Percentiles rank a stretch among this genome's conserved stretches.
Evolutionary conservation across 1,140 invertebrate genomes (phyloP).

Genomic region (Aphelenchoides avenae): DNA sequence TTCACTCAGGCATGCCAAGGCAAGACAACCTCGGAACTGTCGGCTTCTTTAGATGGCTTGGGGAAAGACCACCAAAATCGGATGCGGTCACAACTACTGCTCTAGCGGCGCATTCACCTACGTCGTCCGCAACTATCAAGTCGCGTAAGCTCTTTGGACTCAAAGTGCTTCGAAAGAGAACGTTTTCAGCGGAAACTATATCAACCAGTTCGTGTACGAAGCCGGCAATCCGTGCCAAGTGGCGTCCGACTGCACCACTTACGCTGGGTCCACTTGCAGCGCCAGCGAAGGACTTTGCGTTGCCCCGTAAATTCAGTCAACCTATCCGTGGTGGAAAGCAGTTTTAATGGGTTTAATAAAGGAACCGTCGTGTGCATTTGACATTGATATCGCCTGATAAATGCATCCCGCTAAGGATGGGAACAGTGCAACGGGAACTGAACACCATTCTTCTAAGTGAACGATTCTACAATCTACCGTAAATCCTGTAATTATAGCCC

Average conservation of each 20-base stretch:
- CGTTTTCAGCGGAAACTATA: constrained; percentile 5
- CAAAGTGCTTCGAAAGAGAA: not conserved
- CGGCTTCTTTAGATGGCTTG: constrained; percentile 2
- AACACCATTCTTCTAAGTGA: too few species aligned
- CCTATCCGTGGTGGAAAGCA: too few species aligned
- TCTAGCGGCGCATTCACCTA: too few species aligned
- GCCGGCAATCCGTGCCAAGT: constrained; percentile 8
- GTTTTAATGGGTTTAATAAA: too few species aligned
- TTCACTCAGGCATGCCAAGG: not conserved
- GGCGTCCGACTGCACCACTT: constrained; percentile 5
- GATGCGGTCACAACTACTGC: not conserved
- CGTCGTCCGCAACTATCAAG: not conserved
- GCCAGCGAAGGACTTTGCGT: not conserved
- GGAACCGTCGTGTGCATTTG: too few species aligned
- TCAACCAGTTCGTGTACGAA: not conserved
- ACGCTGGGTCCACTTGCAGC: not conserved
- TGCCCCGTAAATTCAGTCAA: not conserved
- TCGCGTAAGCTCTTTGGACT: too few species aligned
- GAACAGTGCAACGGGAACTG: too few species aligned
- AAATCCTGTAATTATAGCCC: too few species aligned
- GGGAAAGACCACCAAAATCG: constrained; percentile 4
- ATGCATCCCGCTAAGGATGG: too few species aligned
- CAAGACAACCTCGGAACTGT: not conserved
- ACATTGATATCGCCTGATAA: too few species aligned
- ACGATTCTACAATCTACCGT: too few species aligned